phyloP scores from a whole-genome alignment of 2,888 invertebrate genomes.

The Machimus rusticus region DNA sequence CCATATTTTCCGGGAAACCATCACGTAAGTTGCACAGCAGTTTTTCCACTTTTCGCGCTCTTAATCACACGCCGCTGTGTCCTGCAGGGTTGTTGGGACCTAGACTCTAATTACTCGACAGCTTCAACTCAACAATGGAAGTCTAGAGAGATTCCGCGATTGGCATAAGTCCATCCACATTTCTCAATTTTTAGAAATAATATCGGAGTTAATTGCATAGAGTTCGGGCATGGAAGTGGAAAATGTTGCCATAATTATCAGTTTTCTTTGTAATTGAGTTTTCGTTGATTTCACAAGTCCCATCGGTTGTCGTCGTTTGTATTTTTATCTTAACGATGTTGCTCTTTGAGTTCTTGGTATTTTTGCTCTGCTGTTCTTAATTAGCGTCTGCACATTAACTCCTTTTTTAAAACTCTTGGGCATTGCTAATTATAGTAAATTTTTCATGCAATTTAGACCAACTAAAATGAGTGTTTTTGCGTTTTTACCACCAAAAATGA shows the following conservation, averaged over 20 bases:
- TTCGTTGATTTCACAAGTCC: background rate
- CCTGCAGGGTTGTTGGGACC: background rate
- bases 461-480: background rate
- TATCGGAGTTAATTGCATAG: background rate
- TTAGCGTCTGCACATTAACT: background rate
- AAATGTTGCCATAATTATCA: background rate
- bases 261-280: background rate
- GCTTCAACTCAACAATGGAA: background rate
- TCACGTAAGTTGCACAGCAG: background rate
- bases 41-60: background rate
- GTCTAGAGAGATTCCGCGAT: background rate
- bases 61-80: conserved; percentile 14
- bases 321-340: background rate
- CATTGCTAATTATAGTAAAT: background rate
- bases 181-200: background rate
- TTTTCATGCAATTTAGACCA: background rate
- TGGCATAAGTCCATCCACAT: background rate
- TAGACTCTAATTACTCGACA: conserved; percentile 2
- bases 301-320: background rate
- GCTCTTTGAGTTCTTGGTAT: background rate
- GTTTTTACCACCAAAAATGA: no score
- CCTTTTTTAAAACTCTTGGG: background rate
- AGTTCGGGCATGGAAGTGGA: background rate
- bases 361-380: background rate
- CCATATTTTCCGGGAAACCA: background rate